Evolutionary conservation across 2,113 vertebrate species (phyloP).

Genomic region (Trematocara zebra): DNA sequence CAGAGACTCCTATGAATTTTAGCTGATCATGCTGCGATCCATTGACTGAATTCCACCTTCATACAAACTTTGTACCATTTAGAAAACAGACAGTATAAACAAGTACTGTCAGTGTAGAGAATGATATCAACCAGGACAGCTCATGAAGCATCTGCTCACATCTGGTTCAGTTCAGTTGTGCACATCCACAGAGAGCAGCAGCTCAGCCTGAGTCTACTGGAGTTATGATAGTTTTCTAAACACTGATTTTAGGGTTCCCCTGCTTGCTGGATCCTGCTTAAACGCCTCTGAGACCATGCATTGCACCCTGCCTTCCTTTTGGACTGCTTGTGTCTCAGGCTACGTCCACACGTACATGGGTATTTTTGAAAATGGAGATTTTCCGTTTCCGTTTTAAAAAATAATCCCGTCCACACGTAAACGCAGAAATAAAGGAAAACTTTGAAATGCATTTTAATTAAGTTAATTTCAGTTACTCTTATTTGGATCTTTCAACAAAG

Average conservation of each 20-base stretch:
- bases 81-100: background rate
- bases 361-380: too few species aligned
- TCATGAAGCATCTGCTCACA: background rate
- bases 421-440: background rate
- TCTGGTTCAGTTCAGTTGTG: background rate
- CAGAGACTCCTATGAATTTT: rapidly evolving
- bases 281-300: background rate
- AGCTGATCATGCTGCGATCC: background rate
- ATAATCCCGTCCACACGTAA: too few species aligned
- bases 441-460: background rate
- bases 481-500: background rate
- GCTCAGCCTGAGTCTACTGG: background rate
- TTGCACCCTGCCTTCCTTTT: background rate
- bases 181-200: background rate
- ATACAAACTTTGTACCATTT: background rate
- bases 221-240: rapidly evolving
- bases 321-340: background rate
- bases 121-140: rapidly evolving
- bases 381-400: too few species aligned
- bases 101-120: background rate
- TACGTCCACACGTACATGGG: too few species aligned
- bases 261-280: background rate
- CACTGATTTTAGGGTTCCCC: rapidly evolving
- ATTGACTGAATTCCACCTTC: background rate
- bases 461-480: background rate